Base-by-base conservation (phyloP, 2,797 vertebrate genomes). In the Molossus molossus region DNA sequence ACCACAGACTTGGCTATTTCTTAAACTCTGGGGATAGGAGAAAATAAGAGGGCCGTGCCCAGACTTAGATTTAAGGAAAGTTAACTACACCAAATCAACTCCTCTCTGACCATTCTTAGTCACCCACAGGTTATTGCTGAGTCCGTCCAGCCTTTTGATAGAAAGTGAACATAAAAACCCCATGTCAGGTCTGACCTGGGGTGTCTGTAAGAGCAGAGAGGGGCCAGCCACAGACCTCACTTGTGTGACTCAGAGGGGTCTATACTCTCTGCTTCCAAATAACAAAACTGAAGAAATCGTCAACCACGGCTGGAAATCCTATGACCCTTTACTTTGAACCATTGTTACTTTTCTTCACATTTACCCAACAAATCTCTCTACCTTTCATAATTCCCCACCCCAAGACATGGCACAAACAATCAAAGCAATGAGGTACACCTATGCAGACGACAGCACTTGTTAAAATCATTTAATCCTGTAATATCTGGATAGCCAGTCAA, bases 11-110 rank as follows among this genome's bases (percentile, higher is more conserved):
- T 33, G 55, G 70, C 14, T 9, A 83, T 40, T 60, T 87, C 67
- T 81, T 94, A 79, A 73, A 60, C 10, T 80, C 50, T 50, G 53
- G 25, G 45, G 18, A 29, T 37, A 8, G 5, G 25, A 62, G 40
- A 73, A 9, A 88, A 9, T 50, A 13, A 58, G 48, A 48, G 1
- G 20, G 11, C 4, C 45, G 0, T 53, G n/a, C 1, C 21, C 57
- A 94, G 9, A 57, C 10, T 94, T 83, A 57, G 72, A 55, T 60
- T 27, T 4, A 72, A 95, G 55, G 20, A 72, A 95, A 60, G 13
- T 80, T 64, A 80, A 40, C 55, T 76, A 33, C 14, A 75, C 13
- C 20, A 55, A 15, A 18, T 77, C 37, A 92, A 45, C 6, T 25
- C 60, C 87, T 84, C 55, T 77, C 23, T 73, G 21, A 50, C 60